phyloP scores from a whole-genome alignment of 2,113 vertebrate species.

The Hydrolagus affinis region DNA sequence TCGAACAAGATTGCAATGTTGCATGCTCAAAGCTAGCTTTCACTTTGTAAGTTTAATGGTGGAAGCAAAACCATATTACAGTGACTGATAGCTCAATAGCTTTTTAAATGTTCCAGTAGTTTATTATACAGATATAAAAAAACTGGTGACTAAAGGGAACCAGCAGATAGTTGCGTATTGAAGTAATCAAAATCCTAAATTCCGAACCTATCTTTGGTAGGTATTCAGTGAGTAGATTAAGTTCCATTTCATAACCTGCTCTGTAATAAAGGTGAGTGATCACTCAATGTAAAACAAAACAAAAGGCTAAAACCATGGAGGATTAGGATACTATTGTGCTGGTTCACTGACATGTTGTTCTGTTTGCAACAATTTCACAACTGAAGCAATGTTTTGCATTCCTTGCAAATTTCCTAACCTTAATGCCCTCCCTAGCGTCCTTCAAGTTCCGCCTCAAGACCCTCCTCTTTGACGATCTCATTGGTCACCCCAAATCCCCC shows the following conservation, averaged over 20 bases:
- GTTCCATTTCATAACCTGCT: neutral
- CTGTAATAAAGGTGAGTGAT: neutral
- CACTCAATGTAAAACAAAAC: neutral
- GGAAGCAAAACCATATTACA: neutral
- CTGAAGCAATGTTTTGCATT: neutral
- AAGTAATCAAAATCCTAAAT: neutral
- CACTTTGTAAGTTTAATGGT: neutral
- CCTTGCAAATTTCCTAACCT: neutral
- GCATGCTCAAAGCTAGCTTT: neutral
- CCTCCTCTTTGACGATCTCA: too few species aligned
- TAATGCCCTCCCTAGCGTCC: too few species aligned
- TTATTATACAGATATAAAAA: neutral
- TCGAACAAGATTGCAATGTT: neutral
- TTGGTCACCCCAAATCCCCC: too few species aligned
- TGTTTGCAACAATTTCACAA: neutral
- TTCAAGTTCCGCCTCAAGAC: too few species aligned
- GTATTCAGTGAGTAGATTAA: neutral
- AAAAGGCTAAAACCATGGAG: neutral
- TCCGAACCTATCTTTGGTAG: neutral
- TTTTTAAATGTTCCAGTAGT: neutral
- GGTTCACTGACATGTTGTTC: too few species aligned
- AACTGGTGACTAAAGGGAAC: neutral
- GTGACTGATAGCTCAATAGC: conserved; percentile 13
- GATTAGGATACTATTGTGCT: too few species aligned
- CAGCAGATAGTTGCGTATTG: neutral